Evolutionary conservation across 2,888 invertebrate species (phyloP).

Genomic region (Ethmia dodecea): DNA sequence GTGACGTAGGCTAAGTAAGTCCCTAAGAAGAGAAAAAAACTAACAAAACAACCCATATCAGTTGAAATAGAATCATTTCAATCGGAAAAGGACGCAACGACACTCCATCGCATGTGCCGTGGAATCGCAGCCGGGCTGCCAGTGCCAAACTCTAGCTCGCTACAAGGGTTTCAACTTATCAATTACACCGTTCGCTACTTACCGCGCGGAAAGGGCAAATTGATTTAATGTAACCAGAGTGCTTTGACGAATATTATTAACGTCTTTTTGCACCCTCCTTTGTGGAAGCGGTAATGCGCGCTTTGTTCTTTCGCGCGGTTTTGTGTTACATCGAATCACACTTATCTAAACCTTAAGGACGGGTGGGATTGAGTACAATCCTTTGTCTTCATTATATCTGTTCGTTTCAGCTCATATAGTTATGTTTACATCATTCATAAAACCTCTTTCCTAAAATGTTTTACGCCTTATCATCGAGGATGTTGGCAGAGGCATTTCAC

Average conservation of each 20-base stretch:
- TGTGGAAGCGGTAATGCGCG: constrained; percentile 59
- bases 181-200: constrained; percentile 78
- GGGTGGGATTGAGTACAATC: constrained; percentile 16
- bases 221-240: constrained; percentile 78
- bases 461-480: too few relatives aligned
- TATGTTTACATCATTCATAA: too few relatives aligned
- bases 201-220: constrained; percentile 77
- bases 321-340: constrained; percentile 70
- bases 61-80: too few relatives aligned
- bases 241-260: constrained; percentile 79
- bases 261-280: constrained; percentile 74
- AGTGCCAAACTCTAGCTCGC: constrained; percentile 68
- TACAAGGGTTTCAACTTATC: constrained; percentile 79
- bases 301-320: constrained; percentile 71
- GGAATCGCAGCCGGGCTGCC: constrained; percentile 36
- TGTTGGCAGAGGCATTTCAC: too few relatives aligned
- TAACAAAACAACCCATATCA: too few relatives aligned
- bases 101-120: constrained; percentile 33
- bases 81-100: too few relatives aligned
- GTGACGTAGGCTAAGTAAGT: too few relatives aligned
- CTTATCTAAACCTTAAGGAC: constrained; percentile 51
- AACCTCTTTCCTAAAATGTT: too few relatives aligned
- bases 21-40: too few relatives aligned
- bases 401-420: not conserved
- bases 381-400: constrained; percentile 3